Evolutionary conservation across 2,888 invertebrate genomes (phyloP).

Genomic region (Margaritifera margaritifera): DNA sequence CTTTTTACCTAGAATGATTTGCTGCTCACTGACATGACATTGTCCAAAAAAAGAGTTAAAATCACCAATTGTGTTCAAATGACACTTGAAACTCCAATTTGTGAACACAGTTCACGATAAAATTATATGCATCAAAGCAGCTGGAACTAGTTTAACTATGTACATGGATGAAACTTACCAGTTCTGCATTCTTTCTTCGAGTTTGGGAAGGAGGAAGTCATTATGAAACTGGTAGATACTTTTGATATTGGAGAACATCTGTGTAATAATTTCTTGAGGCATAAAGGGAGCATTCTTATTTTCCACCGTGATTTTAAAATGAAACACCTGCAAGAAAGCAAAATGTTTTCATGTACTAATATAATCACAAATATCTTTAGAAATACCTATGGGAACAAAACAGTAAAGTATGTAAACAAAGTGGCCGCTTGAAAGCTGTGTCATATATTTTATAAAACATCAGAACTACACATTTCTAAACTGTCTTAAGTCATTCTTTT

Average conservation of each 20-base stretch:
- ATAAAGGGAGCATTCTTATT: slow-evolving; percentile 76
- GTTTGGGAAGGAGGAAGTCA: slow-evolving; percentile 79
- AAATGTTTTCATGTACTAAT: background rate
- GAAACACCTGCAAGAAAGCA: slow-evolving; percentile 74
- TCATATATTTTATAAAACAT: no score
- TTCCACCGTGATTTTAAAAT: slow-evolving; percentile 78
- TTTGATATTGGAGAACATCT: slow-evolving; percentile 80
- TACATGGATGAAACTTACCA: slow-evolving; percentile 73
- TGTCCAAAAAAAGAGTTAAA: no score
- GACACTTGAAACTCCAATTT: no score
- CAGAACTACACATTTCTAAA: no score
- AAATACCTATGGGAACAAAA: background rate
- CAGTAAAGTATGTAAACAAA: background rate
- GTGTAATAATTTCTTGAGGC: slow-evolving; percentile 77
- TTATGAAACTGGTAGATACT: slow-evolving; percentile 80
- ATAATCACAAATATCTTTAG: background rate
- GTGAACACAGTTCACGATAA: no score
- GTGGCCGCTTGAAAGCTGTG: no score
- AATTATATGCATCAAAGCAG: no score
- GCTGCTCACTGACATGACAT: no score
- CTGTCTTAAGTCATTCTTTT: no score
- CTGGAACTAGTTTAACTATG: no score
- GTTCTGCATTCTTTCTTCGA: slow-evolving; percentile 77
- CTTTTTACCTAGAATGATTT: no score
- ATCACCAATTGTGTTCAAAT: no score